A percentile compares a stretch with the other conserved stretches of the same genome.
Conservation (phyloP, 2,113 vertebrate species). For the Danio rerio region GRCz12tu NC_133195.1:33544001-33544500, state of each 20-base stretch:
- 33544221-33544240: not conserved
- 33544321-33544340: too few species aligned
- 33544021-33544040: too few species aligned
- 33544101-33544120: too few species aligned
- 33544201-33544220: not conserved
- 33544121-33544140: not conserved
- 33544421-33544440: not conserved
- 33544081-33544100: too few species aligned
- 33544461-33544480: not conserved
- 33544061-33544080: too few species aligned
- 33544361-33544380: too few species aligned
- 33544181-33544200: not conserved
- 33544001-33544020: too few species aligned
- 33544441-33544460: not conserved
- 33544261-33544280: slow-evolving; percentile 22
- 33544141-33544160: not conserved
- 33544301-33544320: not conserved
- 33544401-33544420: not conserved
- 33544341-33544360: not conserved
- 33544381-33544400: too few species aligned
- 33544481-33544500: not conserved
- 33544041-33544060: too few species aligned
- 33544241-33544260: not conserved
- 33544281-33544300: not conserved
- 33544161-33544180: not conserved